Evolutionary conservation across 2,888 invertebrate genomes (phyloP).

Genomic region (Mamestra brassicae): DNA sequence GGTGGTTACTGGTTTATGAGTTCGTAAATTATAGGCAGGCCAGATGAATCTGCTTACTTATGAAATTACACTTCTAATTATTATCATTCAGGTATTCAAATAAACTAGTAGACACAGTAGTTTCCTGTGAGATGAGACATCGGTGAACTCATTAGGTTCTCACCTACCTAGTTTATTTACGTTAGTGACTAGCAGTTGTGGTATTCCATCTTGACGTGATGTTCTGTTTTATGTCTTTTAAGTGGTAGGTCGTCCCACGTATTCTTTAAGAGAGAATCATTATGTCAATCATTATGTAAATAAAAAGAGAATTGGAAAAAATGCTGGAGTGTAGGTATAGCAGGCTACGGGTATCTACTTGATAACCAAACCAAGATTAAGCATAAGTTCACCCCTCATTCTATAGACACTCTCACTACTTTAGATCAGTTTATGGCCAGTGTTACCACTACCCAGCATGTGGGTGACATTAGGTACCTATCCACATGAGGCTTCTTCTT

Average conservation of each 20-base stretch:
- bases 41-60: neutral
- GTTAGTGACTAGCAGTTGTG: slow-evolving; percentile 8
- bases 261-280: too few relatives aligned
- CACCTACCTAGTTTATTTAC: slow-evolving; percentile 12
- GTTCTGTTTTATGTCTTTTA: neutral
- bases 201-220: neutral
- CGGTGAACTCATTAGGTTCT: slow-evolving; percentile 4
- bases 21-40: neutral
- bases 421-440: too few relatives aligned
- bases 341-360: neutral
- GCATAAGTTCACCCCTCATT: too few relatives aligned
- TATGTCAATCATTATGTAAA: too few relatives aligned
- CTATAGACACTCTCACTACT: too few relatives aligned
- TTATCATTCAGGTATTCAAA: neutral
- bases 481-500: neutral
- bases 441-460: too few relatives aligned
- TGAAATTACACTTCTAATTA: neutral
- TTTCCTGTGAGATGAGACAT: slow-evolving; percentile 13
- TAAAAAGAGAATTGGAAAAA: too few relatives aligned
- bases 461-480: too few relatives aligned
- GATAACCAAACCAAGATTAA: neutral
- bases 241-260: neutral
- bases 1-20: neutral
- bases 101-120: too few relatives aligned
- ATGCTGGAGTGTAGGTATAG: neutral